Base-by-base conservation (phyloP, 2,113 vertebrate genomes). In the Romanogobio albipinnatus region DNA sequence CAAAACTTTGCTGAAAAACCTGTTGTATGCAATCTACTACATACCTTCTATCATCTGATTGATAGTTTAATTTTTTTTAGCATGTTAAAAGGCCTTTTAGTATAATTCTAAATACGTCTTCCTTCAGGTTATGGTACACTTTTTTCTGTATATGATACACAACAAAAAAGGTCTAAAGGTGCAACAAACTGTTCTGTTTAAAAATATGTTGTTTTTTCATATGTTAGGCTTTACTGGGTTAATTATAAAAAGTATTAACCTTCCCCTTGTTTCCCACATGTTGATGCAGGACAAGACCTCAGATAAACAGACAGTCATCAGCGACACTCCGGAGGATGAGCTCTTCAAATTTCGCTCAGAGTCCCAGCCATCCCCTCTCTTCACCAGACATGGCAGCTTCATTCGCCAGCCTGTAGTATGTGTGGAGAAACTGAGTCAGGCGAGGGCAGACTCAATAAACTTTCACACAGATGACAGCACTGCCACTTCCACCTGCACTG, bases 371-470 rank as follows among this genome's bases (percentile, higher is more conserved):
- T 77, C 82, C 0, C n/a, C 82, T 26, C 26, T 47, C 59, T 84
- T 47, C 11, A 36, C 61, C 15, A 15, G 29, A 29, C 36, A 66
- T 5, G 36, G 53, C 62, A 74, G 36, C 19, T 24, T 76, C 0
- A 22, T 15, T 43, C 33, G 58, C 13, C 29, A 15, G 3, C 58
- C 82, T 49, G 33, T 86, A 7, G 53, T 89, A 3, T 58, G 78
- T 61, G 51, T 86, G 9, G 68, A 83, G 49, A 89, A 79, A 83
- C 71, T 89, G 70, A 85, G 82, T 61, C 86, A 83, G 68, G 91
- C 87, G 86, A 92, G 92, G 47, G 87, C 91, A 90, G 91, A 91
- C 89, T 90, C 92, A 85, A 93, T 91, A 56, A 86, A 88, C 0
- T 51, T 83, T 29, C 85, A 83, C 2, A 90, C 93, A 79, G 89